A percentile compares a stretch with the other conserved stretches of the same genome.
phyloP scores from a whole-genome alignment of 2,113 vertebrate species.

The Nibea coibor region DNA sequence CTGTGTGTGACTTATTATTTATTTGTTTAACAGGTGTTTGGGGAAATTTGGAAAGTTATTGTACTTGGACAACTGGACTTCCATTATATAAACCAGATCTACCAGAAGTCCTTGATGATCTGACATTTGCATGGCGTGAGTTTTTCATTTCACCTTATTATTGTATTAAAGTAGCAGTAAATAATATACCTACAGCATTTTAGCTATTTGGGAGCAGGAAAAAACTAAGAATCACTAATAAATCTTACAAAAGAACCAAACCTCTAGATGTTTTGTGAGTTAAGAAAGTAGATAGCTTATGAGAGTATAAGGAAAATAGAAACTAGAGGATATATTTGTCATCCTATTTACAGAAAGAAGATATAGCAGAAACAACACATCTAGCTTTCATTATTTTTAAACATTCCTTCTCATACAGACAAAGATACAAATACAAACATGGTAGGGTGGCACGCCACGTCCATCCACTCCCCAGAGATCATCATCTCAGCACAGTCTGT shows the following conservation, averaged over 20 bases:
- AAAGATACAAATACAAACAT: conserved; percentile 85
- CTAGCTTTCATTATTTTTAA: background rate
- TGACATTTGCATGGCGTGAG: background rate
- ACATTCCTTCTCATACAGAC: too few relatives aligned
- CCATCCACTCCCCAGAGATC: conserved; percentile 95
- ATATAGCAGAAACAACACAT: conserved; percentile 4
- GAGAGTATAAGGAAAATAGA: background rate
- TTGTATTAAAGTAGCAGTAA: background rate
- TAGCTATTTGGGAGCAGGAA: background rate
- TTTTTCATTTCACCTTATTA: too few relatives aligned
- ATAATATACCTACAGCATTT: background rate
- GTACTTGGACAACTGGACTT: background rate
- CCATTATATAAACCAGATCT: too few relatives aligned
- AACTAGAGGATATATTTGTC: conserved; percentile 34
- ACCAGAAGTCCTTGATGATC: too few relatives aligned
- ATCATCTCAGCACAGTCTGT: conserved; percentile 94
- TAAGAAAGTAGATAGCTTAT: conserved; percentile 56
- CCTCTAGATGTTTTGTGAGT: conserved; percentile 3
- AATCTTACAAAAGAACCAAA: conserved; percentile 9
- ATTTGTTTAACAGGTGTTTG: background rate
- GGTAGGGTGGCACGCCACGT: conserved; percentile 93
- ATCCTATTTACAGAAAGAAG: conserved; percentile 40
- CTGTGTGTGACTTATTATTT: background rate
- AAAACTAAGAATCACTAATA: background rate
- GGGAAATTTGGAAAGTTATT: background rate